These are phyloP conservation scores for Caranx ignobilis DNA, from an alignment of 2,113 vertebrate genomes.

Conservation along the genomic window DNA sequence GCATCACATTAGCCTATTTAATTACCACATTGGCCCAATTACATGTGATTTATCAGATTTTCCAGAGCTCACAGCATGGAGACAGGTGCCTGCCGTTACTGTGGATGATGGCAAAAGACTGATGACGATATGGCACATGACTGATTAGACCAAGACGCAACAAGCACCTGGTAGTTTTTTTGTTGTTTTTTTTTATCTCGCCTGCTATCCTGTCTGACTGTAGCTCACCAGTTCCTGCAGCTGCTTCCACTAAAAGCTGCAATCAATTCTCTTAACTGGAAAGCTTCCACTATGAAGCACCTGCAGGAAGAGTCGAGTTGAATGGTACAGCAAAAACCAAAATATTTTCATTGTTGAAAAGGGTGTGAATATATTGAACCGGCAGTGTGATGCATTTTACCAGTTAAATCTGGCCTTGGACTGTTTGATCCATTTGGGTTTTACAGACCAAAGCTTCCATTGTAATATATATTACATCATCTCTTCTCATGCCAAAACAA, in stretches of 20 bases:
- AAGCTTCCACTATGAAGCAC: conserved; percentile 2
- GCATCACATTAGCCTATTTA: neutral
- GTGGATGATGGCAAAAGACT: neutral
- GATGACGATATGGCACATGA: neutral
- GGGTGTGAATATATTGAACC: neutral
- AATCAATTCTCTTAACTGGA: conserved; percentile 1
- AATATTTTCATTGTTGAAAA: conserved; percentile 1
- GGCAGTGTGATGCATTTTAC: neutral
- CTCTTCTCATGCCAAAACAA: neutral
- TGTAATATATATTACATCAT: neutral
- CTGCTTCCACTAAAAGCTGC: conserved; percentile 32
- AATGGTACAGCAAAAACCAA: neutral
- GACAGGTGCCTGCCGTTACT: neutral
- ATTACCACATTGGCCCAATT: neutral
- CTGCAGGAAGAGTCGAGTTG: conserved; percentile 34
- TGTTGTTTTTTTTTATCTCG: neutral
- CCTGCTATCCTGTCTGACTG: neutral
- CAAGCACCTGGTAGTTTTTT: neutral
- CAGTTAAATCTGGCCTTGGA: neutral
- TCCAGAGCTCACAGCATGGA: neutral
- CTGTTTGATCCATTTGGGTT: neutral
- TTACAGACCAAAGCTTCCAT: neutral
- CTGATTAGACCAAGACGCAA: neutral
- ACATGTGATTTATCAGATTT: conserved; percentile 8
- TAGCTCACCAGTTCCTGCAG: conserved; percentile 30